phyloP scores from a whole-genome alignment of 2,113 vertebrate species.

The Mirounga angustirostris region DNA sequence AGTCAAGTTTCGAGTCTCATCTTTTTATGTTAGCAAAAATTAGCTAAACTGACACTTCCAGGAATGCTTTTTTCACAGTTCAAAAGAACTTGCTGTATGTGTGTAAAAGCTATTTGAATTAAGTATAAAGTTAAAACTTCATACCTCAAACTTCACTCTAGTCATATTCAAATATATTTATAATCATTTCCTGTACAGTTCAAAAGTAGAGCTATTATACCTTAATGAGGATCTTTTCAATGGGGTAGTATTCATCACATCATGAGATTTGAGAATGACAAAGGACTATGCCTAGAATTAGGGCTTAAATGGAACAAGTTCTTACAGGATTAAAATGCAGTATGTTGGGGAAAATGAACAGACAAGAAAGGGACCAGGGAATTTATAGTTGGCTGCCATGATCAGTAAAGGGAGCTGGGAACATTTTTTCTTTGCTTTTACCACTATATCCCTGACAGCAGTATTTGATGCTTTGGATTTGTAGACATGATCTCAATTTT shows the following conservation, averaged over 20 bases:
- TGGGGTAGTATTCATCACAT: not conserved
- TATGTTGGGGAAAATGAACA: not conserved
- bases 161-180: not conserved
- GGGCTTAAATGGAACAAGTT: not conserved
- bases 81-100: not conserved
- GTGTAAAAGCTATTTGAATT: not conserved
- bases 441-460: constrained; percentile 9
- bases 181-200: not conserved
- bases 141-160: not conserved
- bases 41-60: not conserved
- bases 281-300: not conserved
- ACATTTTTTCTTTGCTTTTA: constrained; percentile 62
- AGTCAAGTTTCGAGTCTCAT: not conserved
- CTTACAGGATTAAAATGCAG: constrained; percentile 17
- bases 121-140: not conserved
- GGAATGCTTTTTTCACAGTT: not conserved
- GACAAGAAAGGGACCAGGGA: not conserved
- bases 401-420: constrained; percentile 23
- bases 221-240: not conserved
- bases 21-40: constrained; percentile 6
- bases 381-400: not conserved
- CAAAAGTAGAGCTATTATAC: not conserved
- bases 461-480: constrained; percentile 45
- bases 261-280: not conserved
- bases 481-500: constrained; percentile 74